Evolutionary conservation across 2,888 invertebrate genomes (phyloP).

Genomic region (Erpobdella octoculata): DNA sequence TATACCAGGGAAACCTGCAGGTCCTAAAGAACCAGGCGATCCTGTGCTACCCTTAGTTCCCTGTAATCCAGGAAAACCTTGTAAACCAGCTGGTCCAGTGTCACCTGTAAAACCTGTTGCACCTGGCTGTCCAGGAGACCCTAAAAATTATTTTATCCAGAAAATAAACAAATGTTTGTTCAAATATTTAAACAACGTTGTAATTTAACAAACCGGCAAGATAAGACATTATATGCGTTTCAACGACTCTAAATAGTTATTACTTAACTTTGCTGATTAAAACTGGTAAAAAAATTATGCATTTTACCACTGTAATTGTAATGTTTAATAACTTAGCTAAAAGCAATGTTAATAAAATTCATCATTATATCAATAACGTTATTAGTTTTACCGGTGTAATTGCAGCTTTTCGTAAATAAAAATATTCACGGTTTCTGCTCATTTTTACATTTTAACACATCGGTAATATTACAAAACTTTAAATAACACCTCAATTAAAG

Average conservation of each 20-base stretch:
- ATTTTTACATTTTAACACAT: no score
- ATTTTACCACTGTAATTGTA: neutral
- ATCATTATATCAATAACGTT: no score
- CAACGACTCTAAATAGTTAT: neutral
- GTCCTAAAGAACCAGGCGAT: constrained; percentile 32
- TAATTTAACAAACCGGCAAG: neutral
- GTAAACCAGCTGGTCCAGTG: constrained; percentile 28
- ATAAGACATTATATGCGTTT: no score
- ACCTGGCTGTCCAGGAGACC: constrained; percentile 13
- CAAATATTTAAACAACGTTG: no score
- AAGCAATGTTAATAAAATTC: no score
- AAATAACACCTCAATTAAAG: no score
- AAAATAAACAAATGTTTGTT: no score
- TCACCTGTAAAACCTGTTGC: constrained; percentile 27
- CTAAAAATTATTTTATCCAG: neutral
- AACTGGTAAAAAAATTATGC: neutral
- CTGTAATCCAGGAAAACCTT: neutral
- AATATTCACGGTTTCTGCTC: neutral
- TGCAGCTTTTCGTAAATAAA: neutral
- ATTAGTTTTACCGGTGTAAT: neutral
- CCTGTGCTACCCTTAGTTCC: constrained; percentile 20
- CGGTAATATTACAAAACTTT: no score
- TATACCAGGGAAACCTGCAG: constrained; percentile 32
- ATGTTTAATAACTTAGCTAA: neutral
- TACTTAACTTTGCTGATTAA: neutral